Percentiles rank a stretch among this genome's conserved stretches.
These are phyloP conservation scores for Diuraphis noxia DNA, from an alignment of 1,140 invertebrate species.

Conservation along the genomic window DNA sequence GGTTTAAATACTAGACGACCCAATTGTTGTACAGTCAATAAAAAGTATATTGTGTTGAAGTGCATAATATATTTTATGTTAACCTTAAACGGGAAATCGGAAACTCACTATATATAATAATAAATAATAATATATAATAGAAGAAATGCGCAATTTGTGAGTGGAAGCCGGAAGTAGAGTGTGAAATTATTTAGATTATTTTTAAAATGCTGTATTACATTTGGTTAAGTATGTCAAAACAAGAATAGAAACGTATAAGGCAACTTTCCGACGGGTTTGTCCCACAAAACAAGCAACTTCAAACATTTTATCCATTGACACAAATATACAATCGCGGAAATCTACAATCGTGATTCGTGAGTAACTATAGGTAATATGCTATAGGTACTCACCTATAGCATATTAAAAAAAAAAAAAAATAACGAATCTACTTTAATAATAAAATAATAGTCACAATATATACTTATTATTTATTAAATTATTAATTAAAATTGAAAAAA, in stretches of 20 bases:
- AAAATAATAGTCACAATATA: background rate
- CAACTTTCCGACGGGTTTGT: conserved; percentile 27
- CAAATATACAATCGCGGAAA: background rate
- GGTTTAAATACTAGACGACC: background rate
- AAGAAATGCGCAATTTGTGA: background rate
- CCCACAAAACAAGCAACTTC: background rate
- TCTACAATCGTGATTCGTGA: background rate
- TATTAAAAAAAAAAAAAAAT: background rate
- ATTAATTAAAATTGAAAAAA: background rate
- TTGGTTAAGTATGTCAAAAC: conserved; percentile 9
- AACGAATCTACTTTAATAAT: background rate
- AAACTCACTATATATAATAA: background rate
- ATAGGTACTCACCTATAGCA: background rate
- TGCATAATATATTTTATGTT: background rate
- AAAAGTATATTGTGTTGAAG: background rate
- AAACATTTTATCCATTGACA: conserved; percentile 4
- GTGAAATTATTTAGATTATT: conserved; percentile 13
- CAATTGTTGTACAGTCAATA: background rate
- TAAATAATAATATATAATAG: background rate
- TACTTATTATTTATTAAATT: background rate
- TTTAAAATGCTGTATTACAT: background rate
- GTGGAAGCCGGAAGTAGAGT: background rate
- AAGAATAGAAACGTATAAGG: background rate
- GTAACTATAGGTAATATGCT: too few species aligned
- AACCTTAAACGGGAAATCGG: background rate